Conservation (phyloP, 2,113 vertebrate species). For the Apteryx mantelli region DNA sequence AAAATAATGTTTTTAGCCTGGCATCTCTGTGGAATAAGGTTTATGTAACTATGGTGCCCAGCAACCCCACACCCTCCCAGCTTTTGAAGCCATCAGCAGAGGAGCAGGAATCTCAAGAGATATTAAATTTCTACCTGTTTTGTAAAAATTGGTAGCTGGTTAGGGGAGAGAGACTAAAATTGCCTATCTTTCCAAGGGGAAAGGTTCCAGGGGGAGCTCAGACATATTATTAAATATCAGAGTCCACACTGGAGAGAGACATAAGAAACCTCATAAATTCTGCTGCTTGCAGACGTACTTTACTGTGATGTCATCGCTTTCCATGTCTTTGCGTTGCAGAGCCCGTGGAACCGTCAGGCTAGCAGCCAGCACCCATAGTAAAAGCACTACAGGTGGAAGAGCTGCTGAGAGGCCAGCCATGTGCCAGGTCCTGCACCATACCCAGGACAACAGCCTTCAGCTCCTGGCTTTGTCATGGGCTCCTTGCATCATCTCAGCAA, state of each 20-base stretch:
- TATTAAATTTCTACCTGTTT: not conserved
- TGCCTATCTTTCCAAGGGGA: not conserved
- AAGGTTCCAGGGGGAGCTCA: not conserved
- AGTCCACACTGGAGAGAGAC: not conserved
- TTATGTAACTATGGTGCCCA: not conserved
- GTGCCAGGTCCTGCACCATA: rapidly evolving
- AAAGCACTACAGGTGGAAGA: not conserved
- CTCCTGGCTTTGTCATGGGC: not conserved
- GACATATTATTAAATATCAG: not conserved
- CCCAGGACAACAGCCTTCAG: not conserved
- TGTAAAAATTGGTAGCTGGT: not conserved
- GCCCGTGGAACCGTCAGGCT: not conserved
- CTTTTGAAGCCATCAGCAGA: not conserved
- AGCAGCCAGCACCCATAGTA: not conserved
- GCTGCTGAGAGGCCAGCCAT: not conserved
- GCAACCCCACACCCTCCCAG: not conserved
- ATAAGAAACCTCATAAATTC: not conserved
- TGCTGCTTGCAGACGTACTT: not conserved
- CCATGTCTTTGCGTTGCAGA: not conserved
- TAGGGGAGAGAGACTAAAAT: not conserved
- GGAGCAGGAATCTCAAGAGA: not conserved
- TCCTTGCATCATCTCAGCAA: not conserved
- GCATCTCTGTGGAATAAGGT: not conserved
- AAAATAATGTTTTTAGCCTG: not conserved
- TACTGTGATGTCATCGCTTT: not conserved